Base-by-base conservation (phyloP, 2,113 vertebrate species). In the Sceloporus undulatus region DNA sequence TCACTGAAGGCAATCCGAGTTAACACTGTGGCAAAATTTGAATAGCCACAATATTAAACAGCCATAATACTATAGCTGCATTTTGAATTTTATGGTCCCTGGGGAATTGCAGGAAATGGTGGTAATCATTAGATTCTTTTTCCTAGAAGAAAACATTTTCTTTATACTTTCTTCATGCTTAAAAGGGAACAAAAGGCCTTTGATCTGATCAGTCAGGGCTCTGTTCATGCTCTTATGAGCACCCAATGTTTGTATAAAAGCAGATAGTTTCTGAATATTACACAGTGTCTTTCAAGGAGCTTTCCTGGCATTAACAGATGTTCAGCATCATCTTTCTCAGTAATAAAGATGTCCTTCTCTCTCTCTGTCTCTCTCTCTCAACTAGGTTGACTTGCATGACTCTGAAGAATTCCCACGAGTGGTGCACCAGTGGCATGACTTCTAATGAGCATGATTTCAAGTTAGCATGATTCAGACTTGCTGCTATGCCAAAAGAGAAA, bases 261-360 rank as follows among this genome's bases (percentile, higher is more conserved):
- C 86, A 92, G 86, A 91, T 91, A 87, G 91, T 68, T 0, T 48
- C 87, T 91, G 82, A 0, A 0, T 89, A 93, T 91, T 88, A 90
- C 89, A 88, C 79, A 91, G 91, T 89, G 93, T 95, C 93, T 92
- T 95, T 91, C 91, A 95, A 94, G 89, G 91, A 86, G 91, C 84
- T 92, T 95, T 85, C 85, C 84, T 83, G 89, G 84, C 90, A 88
- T 91, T 92, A 95, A 93, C 93, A 95, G 95, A 93, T 95, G 94
- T 94, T 95, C 93, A 83, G 48, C 68, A 89, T 91, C 87, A 73
- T 94, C 92, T 91, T 91, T 76, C 77, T 74, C 71, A n/a, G n/a
- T 91, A 90, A 94, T 93, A 92, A 93, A 84, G 74, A 52, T 92
- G 94, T 94, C 94, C 95, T 96, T 96, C 94, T 91, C 82, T 94